Evolutionary conservation across 2,888 invertebrate species (phyloP).

Genomic region (Argyresthia albistria): DNA sequence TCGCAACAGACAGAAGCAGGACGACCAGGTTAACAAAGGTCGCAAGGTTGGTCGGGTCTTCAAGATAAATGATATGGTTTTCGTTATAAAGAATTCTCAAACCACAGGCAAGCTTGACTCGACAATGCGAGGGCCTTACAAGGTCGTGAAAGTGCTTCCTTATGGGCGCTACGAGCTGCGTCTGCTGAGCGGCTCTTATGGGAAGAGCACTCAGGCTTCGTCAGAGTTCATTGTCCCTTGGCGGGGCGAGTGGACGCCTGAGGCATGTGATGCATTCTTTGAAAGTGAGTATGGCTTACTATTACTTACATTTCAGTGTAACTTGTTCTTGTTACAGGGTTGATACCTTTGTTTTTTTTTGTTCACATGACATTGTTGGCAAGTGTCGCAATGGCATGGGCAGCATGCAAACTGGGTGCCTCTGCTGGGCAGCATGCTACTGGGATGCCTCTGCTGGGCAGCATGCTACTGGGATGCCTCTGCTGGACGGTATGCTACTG

Average conservation of each 20-base stretch:
- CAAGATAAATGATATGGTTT: slow-evolving; percentile 2
- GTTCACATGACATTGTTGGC: no score
- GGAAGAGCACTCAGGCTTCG: slow-evolving; percentile 1
- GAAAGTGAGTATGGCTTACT: neutral
- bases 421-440: no score
- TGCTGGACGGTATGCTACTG: no score
- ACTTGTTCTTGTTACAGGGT: no score
- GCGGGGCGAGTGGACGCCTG: slow-evolving; percentile 2
- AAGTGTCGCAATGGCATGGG: no score
- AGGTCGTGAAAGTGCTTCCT: neutral
- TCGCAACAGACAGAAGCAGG: neutral
- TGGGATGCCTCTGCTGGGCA: no score
- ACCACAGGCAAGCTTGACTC: slow-evolving; percentile 8
- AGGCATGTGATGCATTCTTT: neutral
- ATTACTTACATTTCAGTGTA: no score
- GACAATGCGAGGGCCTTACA: slow-evolving; percentile 1
- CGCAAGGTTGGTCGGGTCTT: neutral
- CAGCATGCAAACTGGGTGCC: neutral
- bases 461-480: no score
- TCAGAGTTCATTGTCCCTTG: neutral
- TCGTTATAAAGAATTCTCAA: slow-evolving; percentile 7
- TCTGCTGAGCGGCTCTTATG: neutral
- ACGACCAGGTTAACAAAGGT: neutral
- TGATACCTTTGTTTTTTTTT: no score
- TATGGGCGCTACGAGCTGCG: slow-evolving; percentile 1